Percentiles rank a stretch among this genome's conserved stretches.
Evolutionary conservation across 2,797 vertebrate species (phyloP).

Genomic region (Sebastes trivittatus): DNA sequence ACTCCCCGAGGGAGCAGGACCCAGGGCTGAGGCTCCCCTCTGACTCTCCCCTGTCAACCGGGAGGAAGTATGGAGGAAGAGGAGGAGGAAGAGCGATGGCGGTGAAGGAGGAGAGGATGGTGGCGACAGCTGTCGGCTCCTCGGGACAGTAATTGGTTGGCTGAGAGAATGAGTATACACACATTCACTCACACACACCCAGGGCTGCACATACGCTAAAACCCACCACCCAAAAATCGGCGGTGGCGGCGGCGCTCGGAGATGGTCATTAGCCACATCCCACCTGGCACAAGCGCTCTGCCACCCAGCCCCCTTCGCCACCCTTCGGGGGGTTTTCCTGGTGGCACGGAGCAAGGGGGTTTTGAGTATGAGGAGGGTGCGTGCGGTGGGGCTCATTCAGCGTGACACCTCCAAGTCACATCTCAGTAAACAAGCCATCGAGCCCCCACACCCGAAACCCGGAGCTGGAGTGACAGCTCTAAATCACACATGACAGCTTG

Average conservation of each 20-base stretch:
- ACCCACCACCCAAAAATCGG: constrained; percentile 32
- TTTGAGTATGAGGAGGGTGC: constrained; percentile 18
- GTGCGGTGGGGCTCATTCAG: constrained; percentile 48
- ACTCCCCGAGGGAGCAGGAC: constrained; percentile 81
- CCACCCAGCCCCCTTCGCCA: constrained; percentile 1
- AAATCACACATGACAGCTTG: constrained; percentile 79
- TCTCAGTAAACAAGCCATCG: constrained; percentile 70
- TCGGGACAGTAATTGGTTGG: constrained; percentile 82
- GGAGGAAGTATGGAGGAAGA: constrained; percentile 48
- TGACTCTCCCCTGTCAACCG: constrained; percentile 68
- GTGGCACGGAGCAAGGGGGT: background rate
- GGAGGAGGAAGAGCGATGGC: constrained; percentile 36
- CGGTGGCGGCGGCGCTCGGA: constrained; percentile 54
- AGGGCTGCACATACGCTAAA: constrained; percentile 6
- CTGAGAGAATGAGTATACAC: constrained; percentile 57
- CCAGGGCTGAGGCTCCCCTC: constrained; percentile 68
- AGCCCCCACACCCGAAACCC: constrained; percentile 35
- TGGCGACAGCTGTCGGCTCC: constrained; percentile 79
- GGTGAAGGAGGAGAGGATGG: constrained; percentile 54
- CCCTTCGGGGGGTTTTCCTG: constrained; percentile 22
- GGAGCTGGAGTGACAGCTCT: constrained; percentile 66
- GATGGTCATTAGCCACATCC: constrained; percentile 63
- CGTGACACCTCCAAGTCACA: constrained; percentile 70
- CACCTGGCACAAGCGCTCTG: constrained; percentile 53
- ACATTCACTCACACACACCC: constrained; percentile 1